These are phyloP conservation scores for Marasmarcha lunaedactyla DNA, from an alignment of 2,888 invertebrate genomes.

Conservation along the genomic window DNA sequence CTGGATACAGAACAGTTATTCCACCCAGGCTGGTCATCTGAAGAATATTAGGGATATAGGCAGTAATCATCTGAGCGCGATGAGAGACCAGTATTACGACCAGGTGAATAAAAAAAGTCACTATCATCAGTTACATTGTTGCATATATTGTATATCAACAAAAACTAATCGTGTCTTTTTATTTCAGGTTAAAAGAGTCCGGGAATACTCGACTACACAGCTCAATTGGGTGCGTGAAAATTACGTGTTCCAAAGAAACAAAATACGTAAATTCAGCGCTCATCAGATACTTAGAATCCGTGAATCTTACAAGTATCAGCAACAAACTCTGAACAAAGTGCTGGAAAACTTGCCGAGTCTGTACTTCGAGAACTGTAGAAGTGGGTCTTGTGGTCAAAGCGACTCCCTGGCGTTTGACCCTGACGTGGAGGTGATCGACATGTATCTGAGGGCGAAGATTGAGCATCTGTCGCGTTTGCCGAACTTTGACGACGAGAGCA, in stretches of 20 bases:
- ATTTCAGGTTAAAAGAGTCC: slow-evolving; percentile 86
- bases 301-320: slow-evolving; percentile 96
- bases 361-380: slow-evolving; percentile 94
- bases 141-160: too few relatives aligned
- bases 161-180: too few relatives aligned
- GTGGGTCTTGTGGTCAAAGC: slow-evolving; percentile 81
- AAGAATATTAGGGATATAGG: slow-evolving; percentile 93
- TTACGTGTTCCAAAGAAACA: slow-evolving; percentile 94
- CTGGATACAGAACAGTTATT: slow-evolving; percentile 92
- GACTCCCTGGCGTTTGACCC: slow-evolving; percentile 81
- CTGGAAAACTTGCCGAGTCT: slow-evolving; percentile 91
- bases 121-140: not conserved
- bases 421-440: slow-evolving; percentile 74
- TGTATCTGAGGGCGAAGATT: slow-evolving; percentile 77
- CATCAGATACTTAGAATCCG: slow-evolving; percentile 90
- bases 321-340: slow-evolving; percentile 93
- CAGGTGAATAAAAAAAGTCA: slow-evolving; percentile 71
- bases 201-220: slow-evolving; percentile 92
- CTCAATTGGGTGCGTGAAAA: slow-evolving; percentile 95
- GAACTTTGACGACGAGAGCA: slow-evolving; percentile 75
- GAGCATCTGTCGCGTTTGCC: slow-evolving; percentile 68
- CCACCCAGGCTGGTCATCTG: slow-evolving; percentile 86
- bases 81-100: slow-evolving; percentile 92
- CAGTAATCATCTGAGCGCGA: slow-evolving; percentile 84
- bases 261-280: slow-evolving; percentile 94